A percentile compares a stretch with the other conserved stretches of the same genome.
Evolutionary conservation across 2,113 vertebrate genomes (phyloP).

Genomic region (Barbus barbus): DNA sequence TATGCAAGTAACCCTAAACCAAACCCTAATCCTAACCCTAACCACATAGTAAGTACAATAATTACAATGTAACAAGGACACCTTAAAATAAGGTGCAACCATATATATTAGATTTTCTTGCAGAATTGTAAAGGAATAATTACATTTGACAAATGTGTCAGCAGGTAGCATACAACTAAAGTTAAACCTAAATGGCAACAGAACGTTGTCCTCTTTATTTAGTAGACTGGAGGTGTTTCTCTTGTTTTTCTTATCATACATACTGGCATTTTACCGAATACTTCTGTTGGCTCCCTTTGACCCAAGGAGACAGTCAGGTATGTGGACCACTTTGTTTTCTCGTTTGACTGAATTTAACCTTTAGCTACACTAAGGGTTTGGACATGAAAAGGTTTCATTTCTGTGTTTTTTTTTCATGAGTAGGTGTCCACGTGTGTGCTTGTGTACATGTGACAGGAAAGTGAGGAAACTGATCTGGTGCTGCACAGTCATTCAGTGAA

Average conservation of each 20-base stretch:
- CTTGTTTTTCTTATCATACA: neutral
- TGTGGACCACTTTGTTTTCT: neutral
- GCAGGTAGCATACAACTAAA: neutral
- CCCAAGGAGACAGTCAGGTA: neutral
- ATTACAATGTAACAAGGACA: too few species aligned
- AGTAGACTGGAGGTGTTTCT: neutral
- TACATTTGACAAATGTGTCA: neutral
- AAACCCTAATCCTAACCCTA: too few species aligned
- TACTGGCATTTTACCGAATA: neutral
- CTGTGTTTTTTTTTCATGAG: neutral
- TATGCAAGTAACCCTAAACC: too few species aligned
- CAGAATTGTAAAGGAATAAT: neutral
- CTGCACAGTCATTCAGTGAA: neutral
- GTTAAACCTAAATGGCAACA: neutral
- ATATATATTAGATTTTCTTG: neutral
- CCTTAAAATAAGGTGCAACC: too few species aligned
- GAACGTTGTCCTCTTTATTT: neutral
- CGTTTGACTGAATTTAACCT: neutral
- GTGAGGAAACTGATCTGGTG: neutral
- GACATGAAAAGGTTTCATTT: neutral
- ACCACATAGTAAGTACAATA: too few species aligned
- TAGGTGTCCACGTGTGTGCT: neutral
- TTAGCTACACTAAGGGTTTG: neutral
- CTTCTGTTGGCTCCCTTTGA: neutral
- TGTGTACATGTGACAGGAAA: constrained; percentile 9